Evolutionary conservation across 2,797 vertebrate species (phyloP).

Genomic region (Sebastes itinus): DNA sequence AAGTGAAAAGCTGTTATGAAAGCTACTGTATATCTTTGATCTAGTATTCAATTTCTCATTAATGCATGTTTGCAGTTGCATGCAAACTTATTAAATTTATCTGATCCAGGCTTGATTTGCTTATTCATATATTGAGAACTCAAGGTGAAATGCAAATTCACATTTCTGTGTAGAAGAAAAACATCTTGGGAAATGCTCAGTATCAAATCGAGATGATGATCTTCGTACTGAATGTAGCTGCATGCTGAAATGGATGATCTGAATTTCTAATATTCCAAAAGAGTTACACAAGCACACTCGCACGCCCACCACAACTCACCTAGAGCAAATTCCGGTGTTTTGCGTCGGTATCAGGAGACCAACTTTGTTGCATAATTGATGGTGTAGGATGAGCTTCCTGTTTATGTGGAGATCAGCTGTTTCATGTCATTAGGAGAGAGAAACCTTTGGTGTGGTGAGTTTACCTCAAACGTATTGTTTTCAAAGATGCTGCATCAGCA

Average conservation of each 20-base stretch:
- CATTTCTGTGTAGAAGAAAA: not conserved
- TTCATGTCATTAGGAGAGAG: slow-evolving; percentile 39
- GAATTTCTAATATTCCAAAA: slow-evolving; percentile 5
- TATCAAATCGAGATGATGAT: not conserved
- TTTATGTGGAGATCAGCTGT: slow-evolving; percentile 29
- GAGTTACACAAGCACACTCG: slow-evolving; percentile 8
- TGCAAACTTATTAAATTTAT: not conserved
- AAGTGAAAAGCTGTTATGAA: slow-evolving; percentile 24
- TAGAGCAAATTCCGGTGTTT: slow-evolving; percentile 38
- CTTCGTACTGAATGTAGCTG: not conserved
- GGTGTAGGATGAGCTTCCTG: slow-evolving; percentile 53
- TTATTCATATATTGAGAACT: not conserved
- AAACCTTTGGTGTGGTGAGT: slow-evolving; percentile 7
- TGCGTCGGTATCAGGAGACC: slow-evolving; percentile 31
- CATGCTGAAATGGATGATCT: not conserved
- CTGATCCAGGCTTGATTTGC: not conserved
- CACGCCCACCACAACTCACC: slow-evolving; percentile 33
- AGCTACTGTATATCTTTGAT: not conserved
- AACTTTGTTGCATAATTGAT: slow-evolving; percentile 67
- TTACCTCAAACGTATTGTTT: not conserved
- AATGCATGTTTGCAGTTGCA: not conserved
- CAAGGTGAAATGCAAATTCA: not conserved
- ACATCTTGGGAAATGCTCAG: not conserved
- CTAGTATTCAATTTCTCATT: not conserved
- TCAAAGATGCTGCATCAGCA: slow-evolving; percentile 25